phyloP scores from a whole-genome alignment of 2,113 vertebrate species.

The Protobothrops flavoviridis region DNA sequence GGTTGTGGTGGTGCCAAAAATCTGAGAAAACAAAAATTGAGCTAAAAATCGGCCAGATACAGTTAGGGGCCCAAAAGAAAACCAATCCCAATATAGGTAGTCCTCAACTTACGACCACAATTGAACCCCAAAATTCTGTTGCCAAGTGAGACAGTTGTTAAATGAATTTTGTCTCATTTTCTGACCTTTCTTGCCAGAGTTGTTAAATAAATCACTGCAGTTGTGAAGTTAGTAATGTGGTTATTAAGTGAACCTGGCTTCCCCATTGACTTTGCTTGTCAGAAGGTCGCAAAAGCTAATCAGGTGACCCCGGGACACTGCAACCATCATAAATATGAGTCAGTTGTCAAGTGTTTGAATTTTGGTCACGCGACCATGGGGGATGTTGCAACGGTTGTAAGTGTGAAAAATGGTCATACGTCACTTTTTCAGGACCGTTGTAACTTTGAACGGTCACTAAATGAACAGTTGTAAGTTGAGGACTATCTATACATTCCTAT shows the following conservation, averaged over 20 bases:
- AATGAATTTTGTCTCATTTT: too few species aligned
- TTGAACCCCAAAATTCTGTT: too few species aligned
- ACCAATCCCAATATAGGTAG: background rate
- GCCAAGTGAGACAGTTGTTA: too few species aligned
- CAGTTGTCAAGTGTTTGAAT: background rate
- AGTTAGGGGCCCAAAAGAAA: background rate
- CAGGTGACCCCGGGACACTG: background rate
- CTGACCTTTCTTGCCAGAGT: too few species aligned
- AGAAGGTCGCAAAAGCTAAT: background rate
- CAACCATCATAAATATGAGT: background rate
- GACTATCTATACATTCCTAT: background rate
- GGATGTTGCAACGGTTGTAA: background rate
- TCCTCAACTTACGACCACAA: too few species aligned
- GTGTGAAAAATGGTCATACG: background rate
- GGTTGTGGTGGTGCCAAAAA: background rate
- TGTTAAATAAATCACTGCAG: background rate
- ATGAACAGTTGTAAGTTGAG: background rate
- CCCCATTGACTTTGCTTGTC: background rate
- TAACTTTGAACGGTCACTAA: background rate
- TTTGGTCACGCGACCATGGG: background rate
- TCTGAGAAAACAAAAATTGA: background rate
- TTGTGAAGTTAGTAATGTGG: background rate
- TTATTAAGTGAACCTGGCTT: background rate
- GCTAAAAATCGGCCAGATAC: background rate
- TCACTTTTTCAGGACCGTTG: background rate